Conservation (phyloP, 2,888 invertebrate species). For the Bugulina stolonifera region DNA sequence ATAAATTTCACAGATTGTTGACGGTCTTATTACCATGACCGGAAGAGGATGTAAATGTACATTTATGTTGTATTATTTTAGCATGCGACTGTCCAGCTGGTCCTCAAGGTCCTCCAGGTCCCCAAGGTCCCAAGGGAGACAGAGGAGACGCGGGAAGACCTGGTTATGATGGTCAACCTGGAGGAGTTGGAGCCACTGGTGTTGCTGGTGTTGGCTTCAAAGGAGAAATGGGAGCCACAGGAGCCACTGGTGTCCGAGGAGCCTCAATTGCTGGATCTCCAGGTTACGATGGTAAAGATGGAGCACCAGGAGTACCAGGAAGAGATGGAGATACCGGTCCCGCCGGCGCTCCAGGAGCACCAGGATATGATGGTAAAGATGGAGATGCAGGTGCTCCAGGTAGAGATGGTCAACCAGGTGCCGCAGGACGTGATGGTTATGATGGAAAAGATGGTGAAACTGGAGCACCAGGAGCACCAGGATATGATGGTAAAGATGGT, state of each 20-base stretch:
- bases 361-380: constrained; percentile 23
- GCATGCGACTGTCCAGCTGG: constrained; percentile 27
- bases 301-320: constrained; percentile 12
- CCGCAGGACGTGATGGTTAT: neutral
- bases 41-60: too few species aligned
- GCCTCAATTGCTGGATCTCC: neutral
- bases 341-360: neutral
- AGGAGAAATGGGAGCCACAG: constrained; percentile 16
- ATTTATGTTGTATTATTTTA: neutral
- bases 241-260: constrained; percentile 23
- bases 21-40: too few species aligned
- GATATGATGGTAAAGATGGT: constrained; percentile 5
- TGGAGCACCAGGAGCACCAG: constrained; percentile 16
- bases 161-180: constrained; percentile 11
- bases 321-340: constrained; percentile 21
- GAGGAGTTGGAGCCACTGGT: constrained; percentile 2
- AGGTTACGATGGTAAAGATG: constrained; percentile 19
- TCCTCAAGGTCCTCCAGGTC: constrained; percentile 27
- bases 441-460: constrained; percentile 26
- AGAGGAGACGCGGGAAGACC: constrained; percentile 22
- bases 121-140: constrained; percentile 17
- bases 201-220: neutral
- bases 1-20: too few species aligned
- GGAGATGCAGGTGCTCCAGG: neutral
- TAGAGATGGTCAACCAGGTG: neutral